Base-by-base conservation (phyloP, 2,888 invertebrate genomes). In the Epinotia demarniana region DNA sequence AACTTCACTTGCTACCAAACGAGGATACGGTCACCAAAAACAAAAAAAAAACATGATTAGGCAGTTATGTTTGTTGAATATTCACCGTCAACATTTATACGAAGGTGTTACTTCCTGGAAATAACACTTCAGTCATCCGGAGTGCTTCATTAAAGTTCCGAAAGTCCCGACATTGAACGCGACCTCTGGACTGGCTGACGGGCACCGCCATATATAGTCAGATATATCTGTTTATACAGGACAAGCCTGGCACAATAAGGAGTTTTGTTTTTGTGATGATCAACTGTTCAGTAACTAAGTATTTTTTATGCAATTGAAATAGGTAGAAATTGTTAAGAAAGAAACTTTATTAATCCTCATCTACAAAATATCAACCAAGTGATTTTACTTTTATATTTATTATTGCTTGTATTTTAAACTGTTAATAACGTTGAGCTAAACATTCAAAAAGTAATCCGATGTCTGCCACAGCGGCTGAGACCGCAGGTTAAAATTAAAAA, bases 71-170 rank as follows among this genome's bases (percentile, higher is more conserved):
- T 39, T 13, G 58, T 58, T 23, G 58, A 68, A 68, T 81, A 79
- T 81, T 78, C 73, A 79, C 77, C 69, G 66, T 73, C 60, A 72
- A 76, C 80, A 80, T 80, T 77, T 79, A 80, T 80, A 73, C 76
- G 63, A 69, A 74, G 77, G 84, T 81, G 85, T 68, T 69, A 84
- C 84, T 88, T 90, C 90, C 89, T 83, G 88, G 88, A 90, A 87
- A 82, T 87, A 80, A 82, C 86, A 87, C 87, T 83, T 78, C 79
- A 43, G n/a, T 68, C 33, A 49, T 71, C 61, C 61, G 61, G 27
- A 39, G 67, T 33, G 53, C 39, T 49, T 70, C 61, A 75, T 80
- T 81, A 81, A 80, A 79, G 46, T 12, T 49, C 27, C 4, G 49
- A 49, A 53, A 27, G 27, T 53, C 53, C 66, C 66, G 33, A 27